Conservation (phyloP, 1,140 invertebrate species). For the Ceratina japonica region DNA sequence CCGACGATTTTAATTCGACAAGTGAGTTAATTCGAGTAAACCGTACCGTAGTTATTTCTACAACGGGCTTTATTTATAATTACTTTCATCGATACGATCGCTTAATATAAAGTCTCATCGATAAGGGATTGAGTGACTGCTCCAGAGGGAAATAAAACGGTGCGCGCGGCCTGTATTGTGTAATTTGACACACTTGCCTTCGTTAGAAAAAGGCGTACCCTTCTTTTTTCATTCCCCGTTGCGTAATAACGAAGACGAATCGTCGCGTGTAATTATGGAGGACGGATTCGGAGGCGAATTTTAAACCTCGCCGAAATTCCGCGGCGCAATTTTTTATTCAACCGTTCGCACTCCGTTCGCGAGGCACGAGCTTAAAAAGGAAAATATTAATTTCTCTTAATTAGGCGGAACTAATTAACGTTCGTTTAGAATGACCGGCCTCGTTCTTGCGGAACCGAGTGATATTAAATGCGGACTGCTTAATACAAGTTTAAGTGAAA, state of each 20-base stretch:
- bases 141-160: not conserved
- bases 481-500: not conserved
- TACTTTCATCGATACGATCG: constrained; percentile 38
- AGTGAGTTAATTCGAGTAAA: constrained; percentile 33
- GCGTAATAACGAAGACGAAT: no score
- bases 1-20: not conserved
- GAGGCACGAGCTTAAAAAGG: not conserved
- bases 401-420: constrained; percentile 23
- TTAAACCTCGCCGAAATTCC: not conserved
- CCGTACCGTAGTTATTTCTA: constrained; percentile 6
- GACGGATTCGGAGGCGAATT: no score
- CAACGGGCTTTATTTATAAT: constrained; percentile 33
- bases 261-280: no score
- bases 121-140: not conserved
- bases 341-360: not conserved
- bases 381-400: constrained; percentile 19
- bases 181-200: not conserved
- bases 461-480: not conserved
- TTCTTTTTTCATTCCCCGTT: no score
- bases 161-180: not conserved
- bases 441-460: no score
- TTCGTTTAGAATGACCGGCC: not conserved
- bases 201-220: no score
- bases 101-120: constrained; percentile 7
- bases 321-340: not conserved